Conservation (phyloP, 1,140 invertebrate species). For the Himalopsyche phryganea region DNA sequence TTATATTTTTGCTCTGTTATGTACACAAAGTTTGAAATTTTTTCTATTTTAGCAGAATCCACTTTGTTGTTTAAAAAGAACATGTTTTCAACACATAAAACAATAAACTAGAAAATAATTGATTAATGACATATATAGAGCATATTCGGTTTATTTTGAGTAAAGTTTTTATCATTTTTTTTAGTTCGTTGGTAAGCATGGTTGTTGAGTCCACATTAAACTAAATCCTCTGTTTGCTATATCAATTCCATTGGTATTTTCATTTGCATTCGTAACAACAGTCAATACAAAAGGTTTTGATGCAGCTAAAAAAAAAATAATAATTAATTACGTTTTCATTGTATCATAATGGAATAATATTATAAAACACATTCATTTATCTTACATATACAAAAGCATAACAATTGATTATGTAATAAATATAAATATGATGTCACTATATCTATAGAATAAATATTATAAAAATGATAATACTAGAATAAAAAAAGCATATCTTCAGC, state of each 20-base stretch:
- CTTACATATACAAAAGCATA: not conserved
- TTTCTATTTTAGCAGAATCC: too few species aligned
- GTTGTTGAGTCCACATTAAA: conserved; percentile 63
- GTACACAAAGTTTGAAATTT: too few species aligned
- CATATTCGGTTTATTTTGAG: too few species aligned
- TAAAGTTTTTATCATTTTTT: too few species aligned
- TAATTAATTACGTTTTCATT: too few species aligned
- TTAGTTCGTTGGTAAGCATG: conserved; percentile 45
- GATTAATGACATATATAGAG: too few species aligned
- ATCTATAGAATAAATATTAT: not conserved
- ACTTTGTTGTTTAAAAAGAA: too few species aligned
- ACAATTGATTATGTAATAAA: not conserved
- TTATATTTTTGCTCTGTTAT: too few species aligned
- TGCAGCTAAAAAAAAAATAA: conserved; percentile 51
- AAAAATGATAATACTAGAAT: not conserved
- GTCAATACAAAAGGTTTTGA: conserved; percentile 71
- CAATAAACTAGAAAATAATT: too few species aligned
- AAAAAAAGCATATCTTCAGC: too few species aligned
- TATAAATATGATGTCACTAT: not conserved
- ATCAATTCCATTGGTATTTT: conserved; percentile 52
- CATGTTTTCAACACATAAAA: too few species aligned
- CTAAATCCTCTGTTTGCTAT: conserved; percentile 70
- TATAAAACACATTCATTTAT: not conserved
- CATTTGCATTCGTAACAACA: conserved; percentile 63
- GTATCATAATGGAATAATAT: conserved; percentile 9